Evolutionary conservation across 2,888 invertebrate species (phyloP).

Genomic region (Melinopterus prodromus): DNA sequence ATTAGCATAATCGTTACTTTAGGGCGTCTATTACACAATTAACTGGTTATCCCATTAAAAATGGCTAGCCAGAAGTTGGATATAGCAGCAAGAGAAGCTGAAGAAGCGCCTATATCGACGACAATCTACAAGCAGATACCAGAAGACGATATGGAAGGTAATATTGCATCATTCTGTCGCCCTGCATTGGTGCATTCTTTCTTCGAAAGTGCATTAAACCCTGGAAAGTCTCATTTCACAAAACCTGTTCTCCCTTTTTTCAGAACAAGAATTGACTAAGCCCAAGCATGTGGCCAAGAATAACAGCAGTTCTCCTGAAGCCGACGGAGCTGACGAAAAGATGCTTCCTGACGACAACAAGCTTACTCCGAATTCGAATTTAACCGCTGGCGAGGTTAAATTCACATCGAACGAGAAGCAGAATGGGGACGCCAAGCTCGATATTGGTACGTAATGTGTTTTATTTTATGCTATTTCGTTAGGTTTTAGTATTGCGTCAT

Average conservation of each 20-base stretch:
- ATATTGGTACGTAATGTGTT: conserved; percentile 68
- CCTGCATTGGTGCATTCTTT: conserved; percentile 15
- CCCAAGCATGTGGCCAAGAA: conserved; percentile 53
- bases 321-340: conserved; percentile 76
- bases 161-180: conserved; percentile 39
- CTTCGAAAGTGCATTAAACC: conserved; percentile 21
- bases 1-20: not conserved
- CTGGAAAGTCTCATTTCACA: conserved; percentile 16
- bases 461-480: conserved; percentile 11
- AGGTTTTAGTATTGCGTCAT: not conserved
- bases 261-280: conserved; percentile 45
- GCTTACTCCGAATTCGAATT: conserved; percentile 63
- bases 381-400: conserved; percentile 74
- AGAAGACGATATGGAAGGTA: conserved; percentile 66
- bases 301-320: conserved; percentile 57
- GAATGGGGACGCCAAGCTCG: conserved; percentile 90
- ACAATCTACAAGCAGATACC: conserved; percentile 67
- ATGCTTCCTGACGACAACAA: conserved; percentile 71
- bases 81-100: conserved; percentile 50
- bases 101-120: conserved; percentile 48
- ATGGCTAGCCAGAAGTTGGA: conserved; percentile 63
- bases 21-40: not conserved
- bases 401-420: conserved; percentile 74
- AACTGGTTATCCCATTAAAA: conserved; percentile 17
- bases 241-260: conserved; percentile 26